Percentiles rank a stretch among this genome's conserved stretches.
Evolutionary conservation across 1,140 invertebrate genomes (phyloP).

Genomic region (Antheraea pernyi): DNA sequence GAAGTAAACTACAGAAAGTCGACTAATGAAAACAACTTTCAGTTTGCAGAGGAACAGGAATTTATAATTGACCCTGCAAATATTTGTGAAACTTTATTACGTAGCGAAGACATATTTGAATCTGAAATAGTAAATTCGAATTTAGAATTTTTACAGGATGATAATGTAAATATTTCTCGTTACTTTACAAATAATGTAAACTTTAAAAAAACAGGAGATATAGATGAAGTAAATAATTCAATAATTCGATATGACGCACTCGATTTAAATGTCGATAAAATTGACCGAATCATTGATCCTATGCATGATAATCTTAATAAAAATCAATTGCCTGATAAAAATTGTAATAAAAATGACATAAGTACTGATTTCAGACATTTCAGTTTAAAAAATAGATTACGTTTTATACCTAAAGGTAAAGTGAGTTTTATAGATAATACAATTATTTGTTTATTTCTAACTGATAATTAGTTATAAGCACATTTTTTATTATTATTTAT

Average conservation of each 20-base stretch:
- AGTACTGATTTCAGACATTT: slow-evolving; percentile 30
- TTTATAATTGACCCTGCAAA: slow-evolving; percentile 37
- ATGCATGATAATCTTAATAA: slow-evolving; percentile 6
- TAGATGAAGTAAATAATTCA: not conserved
- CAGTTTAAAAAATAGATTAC: slow-evolving; percentile 43
- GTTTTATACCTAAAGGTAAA: slow-evolving; percentile 63
- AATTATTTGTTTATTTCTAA: not conserved
- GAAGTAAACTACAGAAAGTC: not conserved
- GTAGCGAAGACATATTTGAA: slow-evolving; percentile 17
- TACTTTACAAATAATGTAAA: slow-evolving; percentile 13
- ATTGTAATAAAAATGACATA: slow-evolving; percentile 8
- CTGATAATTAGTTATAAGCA: not conserved
- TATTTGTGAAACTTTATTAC: slow-evolving; percentile 44
- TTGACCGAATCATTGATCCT: not conserved
- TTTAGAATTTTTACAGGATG: not conserved
- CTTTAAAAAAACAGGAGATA: not conserved
- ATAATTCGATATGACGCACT: not conserved
- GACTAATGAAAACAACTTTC: not conserved
- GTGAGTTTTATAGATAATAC: not conserved
- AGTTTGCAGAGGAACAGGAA: not conserved
- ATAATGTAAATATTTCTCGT: slow-evolving; percentile 8
- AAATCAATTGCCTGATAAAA: slow-evolving; percentile 7
- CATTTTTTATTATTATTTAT: slow-evolving; percentile 15
- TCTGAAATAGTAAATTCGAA: slow-evolving; percentile 11
- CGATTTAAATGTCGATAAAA: not conserved